Percentiles rank a stretch among this genome's conserved stretches.
Evolutionary conservation across 2,888 invertebrate genomes (phyloP).

Genomic region (Cephonodes hylas): DNA sequence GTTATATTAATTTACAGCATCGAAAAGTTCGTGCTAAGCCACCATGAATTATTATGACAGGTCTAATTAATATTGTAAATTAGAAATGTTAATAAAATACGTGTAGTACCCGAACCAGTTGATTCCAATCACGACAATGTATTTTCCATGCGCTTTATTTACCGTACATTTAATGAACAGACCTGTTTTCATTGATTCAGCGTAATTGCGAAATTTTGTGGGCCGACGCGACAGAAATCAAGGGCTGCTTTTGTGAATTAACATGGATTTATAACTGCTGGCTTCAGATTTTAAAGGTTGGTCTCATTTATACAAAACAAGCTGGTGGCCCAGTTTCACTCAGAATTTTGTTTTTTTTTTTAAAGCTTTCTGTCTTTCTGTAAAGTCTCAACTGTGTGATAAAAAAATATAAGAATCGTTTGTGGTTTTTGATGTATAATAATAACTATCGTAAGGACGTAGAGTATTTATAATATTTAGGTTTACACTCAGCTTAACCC

Average conservation of each 20-base stretch:
- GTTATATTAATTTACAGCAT: not conserved
- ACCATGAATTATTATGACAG: not conserved
- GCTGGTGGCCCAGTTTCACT: not conserved
- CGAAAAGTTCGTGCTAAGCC: not conserved
- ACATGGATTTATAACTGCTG: not conserved
- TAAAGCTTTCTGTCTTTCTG: too few species aligned
- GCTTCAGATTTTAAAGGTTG: not conserved
- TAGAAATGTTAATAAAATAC: not conserved
- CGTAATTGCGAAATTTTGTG: slow-evolving; percentile 5
- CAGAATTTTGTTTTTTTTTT: too few species aligned
- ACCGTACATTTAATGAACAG: slow-evolving; percentile 1
- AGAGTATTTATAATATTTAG: too few species aligned
- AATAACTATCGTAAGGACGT: too few species aligned
- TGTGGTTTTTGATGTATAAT: too few species aligned
- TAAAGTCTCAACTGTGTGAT: too few species aligned
- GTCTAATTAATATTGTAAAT: not conserved
- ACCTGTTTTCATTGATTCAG: slow-evolving; percentile 7
- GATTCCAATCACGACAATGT: slow-evolving; percentile 9
- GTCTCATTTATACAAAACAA: not conserved
- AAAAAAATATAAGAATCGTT: too few species aligned
- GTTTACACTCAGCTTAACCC: too few species aligned
- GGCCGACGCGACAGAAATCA: not conserved
- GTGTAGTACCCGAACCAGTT: not conserved
- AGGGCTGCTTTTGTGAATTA: not conserved
- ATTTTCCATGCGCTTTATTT: slow-evolving; percentile 9